Evolutionary conservation across 2,888 invertebrate species (phyloP), one percentile per base, ranked within the genome.

Genomic region (Andrena camellia): DNA sequence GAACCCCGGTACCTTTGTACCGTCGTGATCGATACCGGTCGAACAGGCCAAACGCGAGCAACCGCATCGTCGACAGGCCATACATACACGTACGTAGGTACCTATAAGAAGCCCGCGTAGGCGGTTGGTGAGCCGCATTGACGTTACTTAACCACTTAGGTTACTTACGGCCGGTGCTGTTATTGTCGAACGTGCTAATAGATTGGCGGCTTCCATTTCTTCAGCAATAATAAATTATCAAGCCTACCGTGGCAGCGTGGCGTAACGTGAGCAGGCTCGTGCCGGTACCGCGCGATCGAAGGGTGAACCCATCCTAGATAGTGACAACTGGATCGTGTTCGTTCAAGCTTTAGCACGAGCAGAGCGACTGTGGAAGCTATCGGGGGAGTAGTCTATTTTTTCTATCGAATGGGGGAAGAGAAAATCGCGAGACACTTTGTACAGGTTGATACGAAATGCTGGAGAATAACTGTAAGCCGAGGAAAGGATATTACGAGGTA

Each of bases 181-280:
- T 90, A 91, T 90, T 90, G 90, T 90, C 89, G 88, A 83, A 90
- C 86, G 90, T 86, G 90, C 89, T 90, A 90, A 90, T 91, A 89
- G 90, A 89, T 90, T 86, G 89, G 83, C 84, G 84, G 90, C 88
- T 89, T 90, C 88, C 86, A 90, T 88, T 90, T 90, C 86, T 87
- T 84, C 84, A 84, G 79, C 83, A 85, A 88, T 87, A 89, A 91
- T 90, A 90, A 90, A 90, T 90, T 89, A 89, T 86, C 90, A 83
- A 76, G 86, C 77, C 78, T 86, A 60, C 80, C 71, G 79, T 4
- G 13, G 57, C 83, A 64, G 63, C 72, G 81, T 79, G 87, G 60
- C 81, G 84, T 83, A 83, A 84, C 73, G 76, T 33, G 70, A 80
- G 83, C 52, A 66, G 83, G 66, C 84, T 79, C 76, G 83, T 80